Evolutionary conservation across 23 tunicate species (phyloP).

Genomic region (Ascidia mentula): DNA sequence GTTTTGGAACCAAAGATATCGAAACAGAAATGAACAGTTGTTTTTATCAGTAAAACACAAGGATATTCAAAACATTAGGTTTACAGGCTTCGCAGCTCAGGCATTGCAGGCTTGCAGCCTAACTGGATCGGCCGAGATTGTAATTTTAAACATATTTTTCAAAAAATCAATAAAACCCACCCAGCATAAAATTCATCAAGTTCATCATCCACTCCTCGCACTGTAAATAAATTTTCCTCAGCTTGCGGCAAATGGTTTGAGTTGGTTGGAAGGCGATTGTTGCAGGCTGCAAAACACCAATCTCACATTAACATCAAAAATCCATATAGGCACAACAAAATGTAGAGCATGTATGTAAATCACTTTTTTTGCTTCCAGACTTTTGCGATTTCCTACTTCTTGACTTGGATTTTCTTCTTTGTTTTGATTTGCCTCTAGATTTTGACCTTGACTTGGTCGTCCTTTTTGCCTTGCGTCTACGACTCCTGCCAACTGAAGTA

Average conservation of each 20-base stretch:
- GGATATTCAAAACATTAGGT: no score
- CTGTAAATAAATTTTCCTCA: not conserved
- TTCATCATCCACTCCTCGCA: slow-evolving; percentile 16
- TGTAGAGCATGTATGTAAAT: not conserved
- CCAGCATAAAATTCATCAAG: slow-evolving; percentile 20
- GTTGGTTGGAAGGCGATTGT: not conserved
- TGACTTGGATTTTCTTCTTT: not conserved
- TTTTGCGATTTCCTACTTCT: not conserved
- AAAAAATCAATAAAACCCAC: not conserved
- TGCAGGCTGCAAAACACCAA: not conserved
- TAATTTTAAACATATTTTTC: no score
- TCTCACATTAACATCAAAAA: not conserved
- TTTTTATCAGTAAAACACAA: no score
- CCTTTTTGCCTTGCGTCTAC: not conserved
- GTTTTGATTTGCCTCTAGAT: not conserved
- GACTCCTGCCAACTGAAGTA: not conserved
- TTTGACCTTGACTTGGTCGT: not conserved
- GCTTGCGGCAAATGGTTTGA: not conserved
- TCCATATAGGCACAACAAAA: not conserved
- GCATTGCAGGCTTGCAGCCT: no score
- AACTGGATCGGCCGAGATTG: not conserved
- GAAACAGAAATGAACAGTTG: no score
- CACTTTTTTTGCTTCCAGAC: not conserved
- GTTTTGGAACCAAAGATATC: no score
- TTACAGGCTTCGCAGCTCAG: no score